These are phyloP conservation scores for Himalopsyche kuldschensis DNA, from an alignment of 2,888 invertebrate genomes.

Conservation along the genomic window DNA sequence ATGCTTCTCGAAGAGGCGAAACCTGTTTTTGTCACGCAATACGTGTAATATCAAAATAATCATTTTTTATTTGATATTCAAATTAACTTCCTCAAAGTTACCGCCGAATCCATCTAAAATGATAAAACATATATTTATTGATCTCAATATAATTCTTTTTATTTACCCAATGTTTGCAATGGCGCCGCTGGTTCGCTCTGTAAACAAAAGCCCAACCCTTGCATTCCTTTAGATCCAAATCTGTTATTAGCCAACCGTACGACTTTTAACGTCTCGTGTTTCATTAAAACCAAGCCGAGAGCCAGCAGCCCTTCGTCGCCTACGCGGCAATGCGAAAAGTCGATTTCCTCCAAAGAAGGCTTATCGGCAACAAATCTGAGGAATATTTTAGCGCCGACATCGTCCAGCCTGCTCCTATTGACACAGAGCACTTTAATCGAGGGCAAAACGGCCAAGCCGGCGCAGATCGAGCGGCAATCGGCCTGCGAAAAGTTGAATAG, in stretches of 20 bases:
- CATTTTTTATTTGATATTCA: too few relatives aligned
- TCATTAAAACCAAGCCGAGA: slow-evolving; percentile 59
- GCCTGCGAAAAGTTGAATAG: slow-evolving; percentile 64
- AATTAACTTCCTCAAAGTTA: too few relatives aligned
- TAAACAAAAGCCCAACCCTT: slow-evolving; percentile 59
- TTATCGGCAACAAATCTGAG: slow-evolving; percentile 58
- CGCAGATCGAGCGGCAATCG: slow-evolving; percentile 63
- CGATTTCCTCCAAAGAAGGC: slow-evolving; percentile 60
- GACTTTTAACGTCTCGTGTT: slow-evolving; percentile 54
- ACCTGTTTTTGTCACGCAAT: too few relatives aligned
- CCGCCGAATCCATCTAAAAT: too few relatives aligned
- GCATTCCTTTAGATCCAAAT: slow-evolving; percentile 58
- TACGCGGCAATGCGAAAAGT: slow-evolving; percentile 68
- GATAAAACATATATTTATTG: too few relatives aligned
- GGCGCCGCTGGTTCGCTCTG: slow-evolving; percentile 57
- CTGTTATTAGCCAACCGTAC: slow-evolving; percentile 61
- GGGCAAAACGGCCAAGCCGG: slow-evolving; percentile 53
- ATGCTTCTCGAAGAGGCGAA: too few relatives aligned
- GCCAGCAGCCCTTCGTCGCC: slow-evolving; percentile 66
- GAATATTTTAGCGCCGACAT: slow-evolving; percentile 61
- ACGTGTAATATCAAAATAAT: too few relatives aligned
- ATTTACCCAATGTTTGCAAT: slow-evolving; percentile 51
- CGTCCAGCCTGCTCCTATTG: slow-evolving; percentile 64
- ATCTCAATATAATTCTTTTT: background rate
- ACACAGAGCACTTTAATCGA: slow-evolving; percentile 59